Conservation (phyloP, 2,797 vertebrate species). For the Lepus townsendii region DNA sequence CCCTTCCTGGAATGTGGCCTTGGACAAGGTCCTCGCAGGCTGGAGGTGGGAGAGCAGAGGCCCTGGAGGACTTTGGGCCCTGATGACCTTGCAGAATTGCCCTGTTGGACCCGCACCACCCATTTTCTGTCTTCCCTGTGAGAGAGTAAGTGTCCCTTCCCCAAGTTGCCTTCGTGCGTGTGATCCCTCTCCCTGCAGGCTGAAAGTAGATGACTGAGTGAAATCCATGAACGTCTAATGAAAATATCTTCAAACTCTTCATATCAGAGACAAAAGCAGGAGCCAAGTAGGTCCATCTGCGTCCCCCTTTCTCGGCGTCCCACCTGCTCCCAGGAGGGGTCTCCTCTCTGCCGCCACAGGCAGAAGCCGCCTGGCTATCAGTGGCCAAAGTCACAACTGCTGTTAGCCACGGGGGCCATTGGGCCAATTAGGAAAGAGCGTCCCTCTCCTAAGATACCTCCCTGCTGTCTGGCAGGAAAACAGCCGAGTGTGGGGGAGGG, state of each 20-base stretch:
- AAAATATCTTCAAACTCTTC: background rate
- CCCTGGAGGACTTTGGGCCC: too few relatives aligned
- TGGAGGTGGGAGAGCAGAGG: background rate
- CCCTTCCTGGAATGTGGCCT: background rate
- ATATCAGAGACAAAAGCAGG: background rate
- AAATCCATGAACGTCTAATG: background rate
- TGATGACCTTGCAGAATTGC: background rate
- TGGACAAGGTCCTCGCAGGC: background rate
- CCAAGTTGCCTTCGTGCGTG: background rate
- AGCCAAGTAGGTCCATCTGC: background rate
- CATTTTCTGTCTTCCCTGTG: background rate
- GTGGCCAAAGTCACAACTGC: background rate
- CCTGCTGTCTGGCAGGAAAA: background rate
- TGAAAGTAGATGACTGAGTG: background rate
- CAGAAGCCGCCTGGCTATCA: background rate
- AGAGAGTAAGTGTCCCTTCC: background rate
- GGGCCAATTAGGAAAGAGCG: background rate
- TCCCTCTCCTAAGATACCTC: background rate
- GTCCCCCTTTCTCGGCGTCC: background rate
- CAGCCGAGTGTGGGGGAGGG: background rate
- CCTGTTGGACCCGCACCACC: background rate
- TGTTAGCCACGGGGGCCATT: background rate
- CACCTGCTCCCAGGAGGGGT: background rate
- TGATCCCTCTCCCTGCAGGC: background rate
- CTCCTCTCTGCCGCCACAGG: background rate